These are phyloP conservation scores for Agrochola lota DNA, from an alignment of 2,888 invertebrate species.

Conservation along the genomic window DNA sequence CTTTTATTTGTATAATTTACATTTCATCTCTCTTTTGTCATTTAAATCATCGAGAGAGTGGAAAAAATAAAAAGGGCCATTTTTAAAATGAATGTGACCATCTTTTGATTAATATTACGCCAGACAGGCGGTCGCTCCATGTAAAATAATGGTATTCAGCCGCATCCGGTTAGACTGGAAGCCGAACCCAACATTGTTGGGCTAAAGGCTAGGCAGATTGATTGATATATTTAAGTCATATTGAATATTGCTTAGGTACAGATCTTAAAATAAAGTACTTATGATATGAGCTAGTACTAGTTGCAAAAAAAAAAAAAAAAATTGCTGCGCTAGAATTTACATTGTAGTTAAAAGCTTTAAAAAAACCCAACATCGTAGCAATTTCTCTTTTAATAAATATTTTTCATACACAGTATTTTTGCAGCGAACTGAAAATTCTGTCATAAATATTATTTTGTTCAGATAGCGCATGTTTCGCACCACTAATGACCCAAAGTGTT, in stretches of 20 bases:
- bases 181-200: too few species aligned
- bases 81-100: neutral
- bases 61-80: neutral
- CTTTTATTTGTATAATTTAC: constrained; percentile 46
- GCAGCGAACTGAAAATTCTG: constrained; percentile 25
- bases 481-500: constrained; percentile 68
- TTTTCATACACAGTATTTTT: constrained; percentile 22
- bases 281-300: neutral
- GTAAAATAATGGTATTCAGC: too few species aligned
- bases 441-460: constrained; percentile 52
- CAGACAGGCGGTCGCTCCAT: too few species aligned
- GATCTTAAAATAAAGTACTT: neutral
- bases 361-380: neutral
- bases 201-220: too few species aligned
- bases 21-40: constrained; percentile 34
- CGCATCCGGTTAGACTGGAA: too few species aligned
- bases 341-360: neutral
- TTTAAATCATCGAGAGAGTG: constrained; percentile 7
- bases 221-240: neutral
- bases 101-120: neutral
- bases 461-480: constrained; percentile 57
- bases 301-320: neutral
- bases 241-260: neutral
- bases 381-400: constrained; percentile 31
- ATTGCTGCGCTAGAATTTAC: neutral